A percentile compares a stretch with the other conserved stretches of the same genome.
phyloP scores from a whole-genome alignment of 2,113 vertebrate species.

The Myotis brandtii region DNA sequence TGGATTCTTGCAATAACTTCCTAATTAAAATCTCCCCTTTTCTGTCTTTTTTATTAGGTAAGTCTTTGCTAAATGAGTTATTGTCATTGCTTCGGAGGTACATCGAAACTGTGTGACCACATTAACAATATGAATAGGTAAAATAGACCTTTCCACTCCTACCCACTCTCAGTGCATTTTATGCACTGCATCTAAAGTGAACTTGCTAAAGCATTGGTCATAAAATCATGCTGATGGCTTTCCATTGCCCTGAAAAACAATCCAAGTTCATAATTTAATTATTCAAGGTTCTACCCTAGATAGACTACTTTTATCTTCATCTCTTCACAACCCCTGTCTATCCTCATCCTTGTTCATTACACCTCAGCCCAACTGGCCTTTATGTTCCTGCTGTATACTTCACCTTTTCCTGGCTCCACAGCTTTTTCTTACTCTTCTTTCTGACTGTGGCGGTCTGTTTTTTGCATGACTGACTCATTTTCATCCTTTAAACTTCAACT shows the following conservation, averaged over 20 bases:
- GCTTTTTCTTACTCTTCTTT: neutral
- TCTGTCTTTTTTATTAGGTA: neutral
- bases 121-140: neutral
- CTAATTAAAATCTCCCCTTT: neutral
- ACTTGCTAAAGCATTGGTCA: neutral
- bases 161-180: neutral
- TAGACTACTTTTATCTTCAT: neutral
- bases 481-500: neutral
- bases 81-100: fast-evolving
- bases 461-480: neutral
- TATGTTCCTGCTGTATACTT: neutral
- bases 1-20: neutral
- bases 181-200: neutral
- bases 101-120: neutral
- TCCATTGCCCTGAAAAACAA: neutral
- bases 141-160: neutral
- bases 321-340: neutral
- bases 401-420: neutral
- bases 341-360: neutral
- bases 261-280: neutral
- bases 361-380: neutral
- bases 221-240: neutral
- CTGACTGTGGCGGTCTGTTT: neutral
- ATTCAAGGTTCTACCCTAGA: neutral
- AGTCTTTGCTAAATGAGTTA: neutral